Evolutionary conservation across 2,113 vertebrate genomes (phyloP).

Genomic region (Eulemur macaco): DNA sequence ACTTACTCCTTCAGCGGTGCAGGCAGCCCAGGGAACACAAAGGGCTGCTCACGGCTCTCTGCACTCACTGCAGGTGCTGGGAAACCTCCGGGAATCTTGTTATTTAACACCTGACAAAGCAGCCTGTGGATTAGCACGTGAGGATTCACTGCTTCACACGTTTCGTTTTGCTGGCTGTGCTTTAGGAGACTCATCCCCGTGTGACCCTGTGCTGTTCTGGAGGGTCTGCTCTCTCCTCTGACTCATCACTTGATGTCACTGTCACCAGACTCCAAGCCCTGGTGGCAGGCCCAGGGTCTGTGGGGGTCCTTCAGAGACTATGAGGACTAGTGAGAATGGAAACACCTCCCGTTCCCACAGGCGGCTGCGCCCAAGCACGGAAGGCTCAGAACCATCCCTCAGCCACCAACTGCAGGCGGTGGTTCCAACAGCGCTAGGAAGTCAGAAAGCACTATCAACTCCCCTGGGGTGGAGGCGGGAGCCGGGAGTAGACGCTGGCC

Average conservation of each 20-base stretch:
- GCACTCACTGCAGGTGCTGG: accelerated
- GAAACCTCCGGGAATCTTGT: not conserved
- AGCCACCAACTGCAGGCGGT: accelerated
- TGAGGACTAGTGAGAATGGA: too few species aligned
- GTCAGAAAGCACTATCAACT: accelerated
- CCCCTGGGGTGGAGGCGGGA: not conserved
- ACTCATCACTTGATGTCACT: accelerated
- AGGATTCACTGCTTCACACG: too few species aligned
- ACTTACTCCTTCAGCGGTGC: accelerated
- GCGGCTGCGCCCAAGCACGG: accelerated
- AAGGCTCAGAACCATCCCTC: accelerated
- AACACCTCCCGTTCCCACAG: accelerated
- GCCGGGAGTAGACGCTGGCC: not conserved
- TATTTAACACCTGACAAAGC: accelerated
- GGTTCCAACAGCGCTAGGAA: accelerated
- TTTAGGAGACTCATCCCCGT: accelerated
- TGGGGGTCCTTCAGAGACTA: not conserved
- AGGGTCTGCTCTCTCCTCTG: not conserved
- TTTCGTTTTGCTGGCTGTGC: not conserved
- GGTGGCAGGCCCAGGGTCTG: not conserved
- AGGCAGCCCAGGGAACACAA: accelerated
- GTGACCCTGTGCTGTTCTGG: not conserved
- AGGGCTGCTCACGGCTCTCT: accelerated
- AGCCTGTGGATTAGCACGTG: not conserved
- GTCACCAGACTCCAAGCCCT: not conserved